Evolutionary conservation across 2,888 invertebrate species (phyloP), one percentile per base, ranked within the genome.

Genomic region (Heliconius ismenius): DNA sequence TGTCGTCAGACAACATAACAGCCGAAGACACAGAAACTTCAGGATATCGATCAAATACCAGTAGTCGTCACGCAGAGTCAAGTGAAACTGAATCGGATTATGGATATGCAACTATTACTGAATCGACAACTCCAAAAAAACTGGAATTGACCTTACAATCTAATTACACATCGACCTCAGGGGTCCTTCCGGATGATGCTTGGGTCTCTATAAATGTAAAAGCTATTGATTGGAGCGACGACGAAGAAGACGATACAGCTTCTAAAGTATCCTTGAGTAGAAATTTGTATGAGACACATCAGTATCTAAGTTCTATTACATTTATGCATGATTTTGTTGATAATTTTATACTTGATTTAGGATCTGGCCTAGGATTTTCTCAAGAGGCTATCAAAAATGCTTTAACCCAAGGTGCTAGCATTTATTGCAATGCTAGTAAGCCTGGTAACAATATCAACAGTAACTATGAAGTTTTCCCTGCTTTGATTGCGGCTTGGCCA

Each of bases 401-500:
- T 21, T 91, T 95, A 77, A 95, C 95, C 58, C 95, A 96, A 81
- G 96, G 96, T 3, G 96, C 96, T 1, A 95, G 96, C 78, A 95
- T 97, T 79, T 96, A 96, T 83, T 96, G 96, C 49, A 92, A 95
- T 81, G 90, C 90, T 10, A 81, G 88, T 4, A 94, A 92, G 82
- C 89, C 89, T 75, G 90, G 92, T 1, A 86, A 86, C 21, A 88
- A 90, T 76, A 86, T 86, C 18, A 88, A 90, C 76, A 88, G 93
- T 0, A 92, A 94, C 3, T 96, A 95, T 83, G 96, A 97, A 91
- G 94, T 97, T 18, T 95, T 96, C 82, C 97, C 97, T 13, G 95
- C 96, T n/a, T 91, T 97, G 28, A 90, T 95, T 81, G 94, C 95
- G n/a, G 91, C 95, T 24, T 97, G 97, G 97, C 97, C 97, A 0